Evolutionary conservation across 2,888 invertebrate genomes (phyloP).

Genomic region (Eupithecia vulgata): DNA sequence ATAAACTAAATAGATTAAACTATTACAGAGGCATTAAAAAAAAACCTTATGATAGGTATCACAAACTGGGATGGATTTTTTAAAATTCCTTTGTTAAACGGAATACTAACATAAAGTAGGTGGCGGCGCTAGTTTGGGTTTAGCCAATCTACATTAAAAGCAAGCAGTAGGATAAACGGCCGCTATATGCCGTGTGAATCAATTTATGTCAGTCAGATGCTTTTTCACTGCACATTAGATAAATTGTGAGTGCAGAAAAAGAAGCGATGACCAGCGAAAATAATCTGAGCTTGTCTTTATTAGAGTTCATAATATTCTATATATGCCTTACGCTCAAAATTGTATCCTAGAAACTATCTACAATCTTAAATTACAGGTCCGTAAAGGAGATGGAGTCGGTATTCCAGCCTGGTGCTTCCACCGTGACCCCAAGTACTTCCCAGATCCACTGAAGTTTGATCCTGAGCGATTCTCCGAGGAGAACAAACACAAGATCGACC

Average conservation of each 20-base stretch:
- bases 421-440: conserved; percentile 77
- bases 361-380: conserved; percentile 46
- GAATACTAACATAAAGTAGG: too few species aligned
- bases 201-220: neutral
- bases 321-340: neutral
- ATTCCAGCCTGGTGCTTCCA: conserved; percentile 76
- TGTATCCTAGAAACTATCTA: neutral
- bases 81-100: too few species aligned
- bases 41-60: too few species aligned
- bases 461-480: conserved; percentile 84
- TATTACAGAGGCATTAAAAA: too few species aligned
- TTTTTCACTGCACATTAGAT: neutral
- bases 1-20: too few species aligned
- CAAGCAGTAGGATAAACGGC: too few species aligned
- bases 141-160: too few species aligned
- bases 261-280: neutral
- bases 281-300: neutral
- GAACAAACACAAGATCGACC: conserved; percentile 73
- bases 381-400: conserved; percentile 60
- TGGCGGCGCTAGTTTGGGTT: too few species aligned
- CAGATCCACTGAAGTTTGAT: conserved; percentile 82
- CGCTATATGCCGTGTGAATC: too few species aligned
- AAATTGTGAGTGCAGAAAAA: neutral
- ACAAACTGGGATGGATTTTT: too few species aligned
- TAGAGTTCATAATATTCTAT: neutral